Base-by-base conservation (phyloP, 2,888 invertebrate genomes). In the Drosophila cyrtoloma region DNA sequence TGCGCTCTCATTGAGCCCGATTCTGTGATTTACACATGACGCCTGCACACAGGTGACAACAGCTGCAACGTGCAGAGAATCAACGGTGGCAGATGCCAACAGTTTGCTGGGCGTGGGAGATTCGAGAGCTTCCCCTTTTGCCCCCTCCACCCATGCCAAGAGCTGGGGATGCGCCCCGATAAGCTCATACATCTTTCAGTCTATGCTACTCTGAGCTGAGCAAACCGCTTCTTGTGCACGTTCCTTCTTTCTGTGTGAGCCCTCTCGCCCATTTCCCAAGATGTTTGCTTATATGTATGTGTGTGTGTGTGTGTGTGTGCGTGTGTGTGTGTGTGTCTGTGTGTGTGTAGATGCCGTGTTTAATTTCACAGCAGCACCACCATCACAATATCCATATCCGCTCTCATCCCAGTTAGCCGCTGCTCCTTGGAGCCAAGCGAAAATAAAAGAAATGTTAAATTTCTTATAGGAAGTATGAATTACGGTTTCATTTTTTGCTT, bases 161-260 rank as follows among this genome's bases (percentile, higher is more conserved):
- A 39, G 35, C n/a, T 16, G 61, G 26, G 61, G 30, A 58, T 71
- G 39, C 28, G 35, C 50, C 30, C 52, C 37, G 30, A 16, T 30
- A 47, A 57, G 51, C 52, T 63, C 42, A 52, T 50, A 28, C 60
- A 67, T 61, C 61, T 59, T 53, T 50, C 62, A 26, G 59, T 61
- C 65, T 60, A 60, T 58, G 62, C 58, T 64, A 39, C 59, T 63
- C 66, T 47, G 47, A 65, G 69, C 26, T 33, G 53, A 66, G 44
- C 76, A 81, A 92, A 90, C 87, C 89, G 75, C 92, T 91, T 89
- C 92, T 91, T 91, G 87, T 82, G 91, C 91, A 92, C 92, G 91
- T 89, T 91, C 84, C 79, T 69, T 61, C 35, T 55, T 42, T 59
- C 26, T 42, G 35, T 59, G 37, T 63, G 56, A 42, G 47, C 22